phyloP scores from a whole-genome alignment of 1,140 invertebrate species.

The Bombus sibiricus region DNA sequence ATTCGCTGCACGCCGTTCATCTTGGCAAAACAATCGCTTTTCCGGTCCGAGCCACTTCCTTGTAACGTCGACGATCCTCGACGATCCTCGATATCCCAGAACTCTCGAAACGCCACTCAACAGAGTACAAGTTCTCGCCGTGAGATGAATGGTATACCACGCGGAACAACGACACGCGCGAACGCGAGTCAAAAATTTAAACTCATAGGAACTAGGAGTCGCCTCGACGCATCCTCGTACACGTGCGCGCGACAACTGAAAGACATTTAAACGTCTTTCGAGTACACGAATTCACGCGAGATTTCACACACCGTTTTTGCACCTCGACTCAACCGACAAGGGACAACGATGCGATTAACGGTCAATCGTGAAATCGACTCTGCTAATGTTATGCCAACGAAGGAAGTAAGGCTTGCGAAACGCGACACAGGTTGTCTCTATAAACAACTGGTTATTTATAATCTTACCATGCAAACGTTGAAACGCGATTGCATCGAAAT shows the following conservation, averaged over 20 bases:
- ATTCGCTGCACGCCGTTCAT: constrained; percentile 71
- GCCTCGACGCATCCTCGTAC: constrained; percentile 21
- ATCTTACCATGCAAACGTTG: not conserved
- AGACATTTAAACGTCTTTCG: constrained; percentile 33
- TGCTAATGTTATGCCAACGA: not conserved
- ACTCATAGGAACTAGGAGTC: constrained; percentile 4
- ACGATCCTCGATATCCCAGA: not conserved
- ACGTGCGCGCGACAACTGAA: constrained; percentile 43
- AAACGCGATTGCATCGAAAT: not conserved
- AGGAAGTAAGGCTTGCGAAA: not conserved
- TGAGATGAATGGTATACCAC: not conserved
- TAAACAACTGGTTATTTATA: not conserved
- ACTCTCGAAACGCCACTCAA: not conserved
- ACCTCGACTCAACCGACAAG: not conserved
- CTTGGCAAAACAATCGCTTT: constrained; percentile 16
- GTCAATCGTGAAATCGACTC: not conserved
- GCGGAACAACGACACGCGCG: not conserved
- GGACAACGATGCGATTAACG: not conserved
- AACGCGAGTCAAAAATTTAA: constrained; percentile 15
- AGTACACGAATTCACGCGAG: constrained; percentile 20
- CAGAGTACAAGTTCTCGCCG: not conserved
- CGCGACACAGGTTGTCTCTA: not conserved
- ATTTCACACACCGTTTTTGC: constrained; percentile 18
- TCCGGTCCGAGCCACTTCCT: not conserved
- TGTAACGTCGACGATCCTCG: not conserved